Evolutionary conservation across 23 tunicate species (phyloP), one percentile per base, ranked within the genome.

Genomic region (Ciona savignyi): DNA sequence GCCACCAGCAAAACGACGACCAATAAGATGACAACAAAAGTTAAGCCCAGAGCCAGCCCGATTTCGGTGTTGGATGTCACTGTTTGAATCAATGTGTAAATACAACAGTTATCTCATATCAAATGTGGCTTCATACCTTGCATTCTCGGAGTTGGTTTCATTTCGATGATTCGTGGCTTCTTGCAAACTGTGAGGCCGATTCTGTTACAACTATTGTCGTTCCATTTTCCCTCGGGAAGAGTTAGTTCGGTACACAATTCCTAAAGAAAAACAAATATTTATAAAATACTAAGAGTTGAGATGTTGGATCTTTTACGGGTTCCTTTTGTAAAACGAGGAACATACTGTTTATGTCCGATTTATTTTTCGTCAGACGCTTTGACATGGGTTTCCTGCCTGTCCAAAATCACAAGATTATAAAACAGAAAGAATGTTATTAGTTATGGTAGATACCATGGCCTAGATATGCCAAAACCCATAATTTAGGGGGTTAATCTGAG

Each of bases 141-240:
- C 60, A 27, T 69, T 29, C 93, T 86, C 19, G 29, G 23, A 4
- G 25, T 42, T 25, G 65, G 48, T 42, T 42, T 32, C 20, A 3
- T 22, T 4, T 35, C 51, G 27, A 60, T 33, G 22, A 66, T 25
- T 49, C 79, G 79, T 65, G 96, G 96, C 62, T 27, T 88, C 51
- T 82, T 82, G 60, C 96, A 88, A 24, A 88, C 96, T 1, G 84
- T 65, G n/a, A 77, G 72, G 63, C 96, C 96, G 51, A 84, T 66
- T 66, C 73, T 88, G 74, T 73, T 88, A 70, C 96, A 88, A 61
- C 65, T 75, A 27, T 80, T 88, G 35, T 88, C 87, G 27, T 73
- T 63, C 96, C 96, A 88, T 34, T 72, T 34, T 27, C 83, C 84
- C 2, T 63, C 63, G 20, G 80, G 30, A 0, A 77, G 71, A 23